Evolutionary conservation across 1,140 invertebrate species (phyloP).

Genomic region (Doryteuthis pealeii): DNA sequence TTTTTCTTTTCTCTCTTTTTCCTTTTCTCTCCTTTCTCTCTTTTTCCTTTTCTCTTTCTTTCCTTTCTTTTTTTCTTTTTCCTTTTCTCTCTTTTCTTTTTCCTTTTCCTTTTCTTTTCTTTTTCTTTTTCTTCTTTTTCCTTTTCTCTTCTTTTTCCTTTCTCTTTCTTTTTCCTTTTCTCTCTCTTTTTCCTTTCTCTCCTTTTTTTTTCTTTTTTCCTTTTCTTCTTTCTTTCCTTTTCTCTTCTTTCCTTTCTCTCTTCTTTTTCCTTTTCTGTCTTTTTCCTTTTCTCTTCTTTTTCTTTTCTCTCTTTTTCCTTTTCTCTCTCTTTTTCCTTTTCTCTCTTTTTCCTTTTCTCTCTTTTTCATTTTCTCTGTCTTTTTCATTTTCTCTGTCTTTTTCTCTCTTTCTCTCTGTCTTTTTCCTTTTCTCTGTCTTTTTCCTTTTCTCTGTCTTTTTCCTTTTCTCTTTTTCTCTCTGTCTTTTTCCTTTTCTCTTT

Average conservation of each 20-base stretch:
- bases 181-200: not conserved
- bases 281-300: not conserved
- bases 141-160: not conserved
- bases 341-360: not conserved
- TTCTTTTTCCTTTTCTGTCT: not conserved
- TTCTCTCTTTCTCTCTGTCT: not conserved
- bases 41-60: not conserved
- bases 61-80: conserved; percentile 8
- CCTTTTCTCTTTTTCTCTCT: not conserved
- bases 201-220: not conserved
- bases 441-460: not conserved
- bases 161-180: not conserved
- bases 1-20: not conserved
- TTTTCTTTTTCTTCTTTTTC: not conserved
- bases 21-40: not conserved
- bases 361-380: not conserved
- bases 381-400: not conserved
- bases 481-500: not conserved
- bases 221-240: not conserved
- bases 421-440: not conserved
- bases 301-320: not conserved
- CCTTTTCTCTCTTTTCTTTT: not conserved
- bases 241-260: not conserved
- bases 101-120: conserved; percentile 1
- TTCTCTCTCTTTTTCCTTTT: not conserved